Conservation (phyloP, 2,113 vertebrate species). For the Ptychochromis oligacanthus region DNA sequence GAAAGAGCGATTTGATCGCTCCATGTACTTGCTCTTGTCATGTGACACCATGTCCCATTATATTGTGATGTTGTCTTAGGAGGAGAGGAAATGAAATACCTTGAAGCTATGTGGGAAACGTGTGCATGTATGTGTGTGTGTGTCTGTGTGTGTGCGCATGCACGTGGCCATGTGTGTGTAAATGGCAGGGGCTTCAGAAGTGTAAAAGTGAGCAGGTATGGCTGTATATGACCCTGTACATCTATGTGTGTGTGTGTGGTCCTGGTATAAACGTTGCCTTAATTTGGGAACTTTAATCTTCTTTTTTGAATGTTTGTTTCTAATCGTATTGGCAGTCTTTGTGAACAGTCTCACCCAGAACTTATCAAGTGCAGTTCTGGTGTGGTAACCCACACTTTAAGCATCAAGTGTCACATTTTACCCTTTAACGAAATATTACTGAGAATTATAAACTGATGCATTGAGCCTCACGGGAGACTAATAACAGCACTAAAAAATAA, state of each 20-base stretch:
- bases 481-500: neutral
- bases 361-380: neutral
- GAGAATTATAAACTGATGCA: neutral
- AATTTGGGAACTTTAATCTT: slow-evolving; percentile 1
- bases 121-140: slow-evolving; percentile 3
- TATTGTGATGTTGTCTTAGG: slow-evolving; percentile 76
- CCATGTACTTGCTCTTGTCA: slow-evolving; percentile 67
- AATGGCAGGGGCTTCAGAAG: neutral
- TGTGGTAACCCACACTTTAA: neutral
- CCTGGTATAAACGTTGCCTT: neutral
- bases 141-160: neutral
- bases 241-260: neutral
- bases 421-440: neutral
- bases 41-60: slow-evolving; percentile 76
- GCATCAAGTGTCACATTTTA: neutral
- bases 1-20: slow-evolving; percentile 67
- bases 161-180: neutral
- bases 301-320: neutral
- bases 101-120: slow-evolving; percentile 52
- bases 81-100: slow-evolving; percentile 76
- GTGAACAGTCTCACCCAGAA: neutral
- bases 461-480: neutral
- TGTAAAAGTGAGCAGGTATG: slow-evolving; percentile 19
- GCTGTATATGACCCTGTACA: neutral
- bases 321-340: neutral